Evolutionary conservation across 2,888 invertebrate species (phyloP).

Genomic region (Xanthorhoe designata): DNA sequence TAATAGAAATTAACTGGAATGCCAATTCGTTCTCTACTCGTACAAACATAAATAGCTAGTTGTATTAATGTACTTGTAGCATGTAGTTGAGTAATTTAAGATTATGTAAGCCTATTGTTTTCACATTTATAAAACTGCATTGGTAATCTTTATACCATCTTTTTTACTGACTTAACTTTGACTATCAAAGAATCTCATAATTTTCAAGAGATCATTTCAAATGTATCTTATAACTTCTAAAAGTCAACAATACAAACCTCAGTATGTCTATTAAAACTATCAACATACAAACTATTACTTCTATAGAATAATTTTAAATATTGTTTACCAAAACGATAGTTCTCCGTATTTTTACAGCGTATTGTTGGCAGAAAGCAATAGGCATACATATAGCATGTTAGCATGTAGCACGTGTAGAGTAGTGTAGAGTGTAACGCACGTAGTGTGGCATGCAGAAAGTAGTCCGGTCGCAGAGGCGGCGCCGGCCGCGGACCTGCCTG

Average conservation of each 20-base stretch:
- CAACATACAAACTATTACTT: too few relatives aligned
- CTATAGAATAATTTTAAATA: too few relatives aligned
- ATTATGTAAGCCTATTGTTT: conserved; percentile 47
- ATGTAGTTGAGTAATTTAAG: conserved; percentile 47
- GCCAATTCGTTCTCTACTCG: conserved; percentile 36
- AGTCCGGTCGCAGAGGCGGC: conserved; percentile 44
- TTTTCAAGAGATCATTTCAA: too few relatives aligned
- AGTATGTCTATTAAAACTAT: too few relatives aligned
- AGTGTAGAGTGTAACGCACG: conserved; percentile 72
- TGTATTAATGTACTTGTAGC: conserved; percentile 47
- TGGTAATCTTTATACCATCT: not conserved
- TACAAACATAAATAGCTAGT: conserved; percentile 38
- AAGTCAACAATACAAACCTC: too few relatives aligned
- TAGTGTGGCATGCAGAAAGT: conserved; percentile 81
- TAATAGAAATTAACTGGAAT: conserved; percentile 33
- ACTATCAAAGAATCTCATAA: too few relatives aligned
- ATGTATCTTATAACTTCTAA: too few relatives aligned
- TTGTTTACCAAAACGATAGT: too few relatives aligned
- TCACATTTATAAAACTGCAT: not conserved
- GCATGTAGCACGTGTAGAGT: conserved; percentile 70
- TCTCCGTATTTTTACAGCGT: not conserved
- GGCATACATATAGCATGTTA: conserved; percentile 49
- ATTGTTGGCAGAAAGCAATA: conserved; percentile 24
- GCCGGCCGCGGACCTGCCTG: conserved; percentile 48
- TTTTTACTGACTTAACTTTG: too few relatives aligned